Percentiles rank a stretch among this genome's conserved stretches.
Conservation (phyloP, 2,888 invertebrate genomes). For the Tyria jacobaeae region DNA sequence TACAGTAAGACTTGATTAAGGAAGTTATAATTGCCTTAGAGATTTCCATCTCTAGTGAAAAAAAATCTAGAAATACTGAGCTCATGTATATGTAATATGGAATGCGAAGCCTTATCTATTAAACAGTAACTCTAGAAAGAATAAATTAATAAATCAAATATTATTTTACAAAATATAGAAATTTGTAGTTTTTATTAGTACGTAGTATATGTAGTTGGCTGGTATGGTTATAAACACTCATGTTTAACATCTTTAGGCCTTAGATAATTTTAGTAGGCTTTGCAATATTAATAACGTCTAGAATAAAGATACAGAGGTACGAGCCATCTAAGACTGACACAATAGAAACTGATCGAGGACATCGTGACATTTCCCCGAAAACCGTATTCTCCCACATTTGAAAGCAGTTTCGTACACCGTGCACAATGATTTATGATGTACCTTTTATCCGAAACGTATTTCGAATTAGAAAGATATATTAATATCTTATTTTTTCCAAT, state of each 20-base stretch:
- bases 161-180: neutral
- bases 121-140: neutral
- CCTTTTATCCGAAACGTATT: slow-evolving; percentile 85
- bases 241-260: neutral
- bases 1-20: too few species aligned
- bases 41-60: too few species aligned
- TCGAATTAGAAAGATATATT: slow-evolving; percentile 87
- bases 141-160: too few species aligned
- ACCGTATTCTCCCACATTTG: slow-evolving; percentile 75
- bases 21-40: too few species aligned
- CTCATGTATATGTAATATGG: neutral
- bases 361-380: slow-evolving; percentile 73
- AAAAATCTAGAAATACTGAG: neutral
- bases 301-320: neutral
- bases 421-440: slow-evolving; percentile 82
- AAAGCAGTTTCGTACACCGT: slow-evolving; percentile 73
- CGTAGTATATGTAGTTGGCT: neutral
- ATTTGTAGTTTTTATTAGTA: neutral
- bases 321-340: slow-evolving; percentile 54
- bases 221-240: neutral
- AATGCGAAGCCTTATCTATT: neutral
- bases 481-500: slow-evolving; percentile 86
- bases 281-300: neutral
- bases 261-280: neutral
- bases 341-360: slow-evolving; percentile 71